Conservation (phyloP, 2,797 vertebrate genomes). For the Novumbra hubbsi region DNA sequence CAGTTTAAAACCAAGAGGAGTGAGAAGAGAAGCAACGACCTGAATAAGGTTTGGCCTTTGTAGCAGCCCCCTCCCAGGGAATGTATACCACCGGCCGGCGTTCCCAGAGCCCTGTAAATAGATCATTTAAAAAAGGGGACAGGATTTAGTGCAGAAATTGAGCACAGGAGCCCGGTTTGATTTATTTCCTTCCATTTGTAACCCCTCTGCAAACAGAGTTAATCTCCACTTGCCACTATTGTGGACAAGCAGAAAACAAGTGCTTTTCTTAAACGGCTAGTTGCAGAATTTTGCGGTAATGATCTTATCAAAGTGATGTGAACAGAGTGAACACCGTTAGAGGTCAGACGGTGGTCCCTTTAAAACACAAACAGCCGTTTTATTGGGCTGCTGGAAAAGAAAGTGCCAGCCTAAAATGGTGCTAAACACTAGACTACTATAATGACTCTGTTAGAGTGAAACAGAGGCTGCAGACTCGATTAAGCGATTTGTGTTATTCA, state of each 20-base stretch:
- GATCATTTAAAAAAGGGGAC: slow-evolving; percentile 39
- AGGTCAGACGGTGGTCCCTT: not conserved
- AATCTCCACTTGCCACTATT: slow-evolving; percentile 27
- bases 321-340: slow-evolving; percentile 50
- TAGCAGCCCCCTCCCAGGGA: slow-evolving; percentile 21
- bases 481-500: not conserved
- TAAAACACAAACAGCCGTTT: slow-evolving; percentile 5
- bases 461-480: not conserved
- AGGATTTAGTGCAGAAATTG: slow-evolving; percentile 39
- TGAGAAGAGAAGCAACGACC: slow-evolving; percentile 29
- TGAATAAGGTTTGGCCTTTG: slow-evolving; percentile 16
- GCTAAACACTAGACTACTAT: not conserved
- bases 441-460: not conserved
- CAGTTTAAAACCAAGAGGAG: slow-evolving; percentile 22
- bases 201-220: slow-evolving; percentile 49
- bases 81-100: slow-evolving; percentile 30
- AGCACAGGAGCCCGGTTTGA: slow-evolving; percentile 52
- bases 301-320: slow-evolving; percentile 57
- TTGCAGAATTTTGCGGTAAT: slow-evolving; percentile 38
- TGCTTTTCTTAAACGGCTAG: slow-evolving; percentile 34
- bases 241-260: slow-evolving; percentile 40
- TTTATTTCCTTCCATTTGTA: slow-evolving; percentile 44
- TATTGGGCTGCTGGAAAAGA: not conserved
- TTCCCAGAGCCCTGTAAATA: slow-evolving; percentile 14
- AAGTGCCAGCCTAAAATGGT: not conserved